phyloP scores from a whole-genome alignment of 2,797 vertebrate genomes.

The Xenopus petersii region DNA sequence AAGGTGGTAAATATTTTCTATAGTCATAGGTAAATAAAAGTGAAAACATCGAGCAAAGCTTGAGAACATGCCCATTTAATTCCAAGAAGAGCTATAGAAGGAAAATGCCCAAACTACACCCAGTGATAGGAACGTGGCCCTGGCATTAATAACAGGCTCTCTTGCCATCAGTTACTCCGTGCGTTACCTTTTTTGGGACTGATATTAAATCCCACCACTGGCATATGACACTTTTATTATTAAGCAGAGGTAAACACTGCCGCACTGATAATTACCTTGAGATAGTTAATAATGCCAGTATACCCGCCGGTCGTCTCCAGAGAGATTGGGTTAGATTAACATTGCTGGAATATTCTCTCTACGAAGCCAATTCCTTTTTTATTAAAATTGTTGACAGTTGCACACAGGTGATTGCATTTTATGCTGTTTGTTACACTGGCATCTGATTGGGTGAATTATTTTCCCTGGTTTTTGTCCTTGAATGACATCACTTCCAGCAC shows the following conservation, averaged over 20 bases:
- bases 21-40: too few species aligned
- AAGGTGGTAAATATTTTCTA: too few species aligned
- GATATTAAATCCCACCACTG: conserved; percentile 12
- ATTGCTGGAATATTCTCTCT: conserved; percentile 26
- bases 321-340: conserved; percentile 15
- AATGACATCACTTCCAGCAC: too few species aligned
- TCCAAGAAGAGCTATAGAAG: too few species aligned
- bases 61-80: too few species aligned
- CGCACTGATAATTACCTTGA: conserved; percentile 43
- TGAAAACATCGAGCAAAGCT: too few species aligned
- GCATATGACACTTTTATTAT: conserved; percentile 16
- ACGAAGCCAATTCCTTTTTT: conserved; percentile 9
- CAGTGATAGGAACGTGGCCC: neutral
- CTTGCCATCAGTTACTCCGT: conserved; percentile 2
- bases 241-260: conserved; percentile 40
- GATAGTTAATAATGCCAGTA: conserved; percentile 39
- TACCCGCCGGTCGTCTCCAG: neutral
- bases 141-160: conserved; percentile 7
- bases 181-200: conserved; percentile 12
- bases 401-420: conserved; percentile 19
- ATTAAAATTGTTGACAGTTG: conserved; percentile 12
- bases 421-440: conserved; percentile 1
- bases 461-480: too few species aligned
- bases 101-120: too few species aligned
- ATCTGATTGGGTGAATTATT: too few species aligned